Conservation (phyloP, 2,888 invertebrate genomes). For the Caenorhabditis angaria region DNA sequence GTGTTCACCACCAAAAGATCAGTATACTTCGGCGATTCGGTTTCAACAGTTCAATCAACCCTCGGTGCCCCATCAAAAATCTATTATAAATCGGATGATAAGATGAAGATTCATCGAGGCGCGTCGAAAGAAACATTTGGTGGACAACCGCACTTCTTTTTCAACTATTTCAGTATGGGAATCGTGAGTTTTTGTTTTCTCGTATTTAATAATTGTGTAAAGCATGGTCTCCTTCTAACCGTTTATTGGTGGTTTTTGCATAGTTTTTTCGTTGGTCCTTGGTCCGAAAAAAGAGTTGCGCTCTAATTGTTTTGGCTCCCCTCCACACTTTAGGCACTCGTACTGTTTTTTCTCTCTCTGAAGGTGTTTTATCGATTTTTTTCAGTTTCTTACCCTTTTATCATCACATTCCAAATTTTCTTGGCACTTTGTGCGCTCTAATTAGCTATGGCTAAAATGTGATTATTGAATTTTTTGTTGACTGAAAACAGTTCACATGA, state of each 20-base stretch:
- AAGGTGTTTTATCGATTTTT: no score
- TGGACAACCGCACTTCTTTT: conserved; percentile 89
- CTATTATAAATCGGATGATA: conserved; percentile 97
- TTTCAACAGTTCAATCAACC: conserved; percentile 80
- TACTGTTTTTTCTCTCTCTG: not conserved
- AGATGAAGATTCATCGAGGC: conserved; percentile 79
- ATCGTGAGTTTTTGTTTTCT: conserved; percentile 78
- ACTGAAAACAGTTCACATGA: no score
- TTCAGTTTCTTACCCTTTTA: no score
- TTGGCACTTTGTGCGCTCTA: not conserved
- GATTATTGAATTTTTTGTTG: no score
- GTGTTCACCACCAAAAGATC: conserved; percentile 22
- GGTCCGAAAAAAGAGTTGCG: no score
- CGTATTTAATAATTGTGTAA: not conserved
- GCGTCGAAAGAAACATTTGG: conserved; percentile 32
- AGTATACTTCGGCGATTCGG: conserved; percentile 47
- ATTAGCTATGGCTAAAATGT: no score
- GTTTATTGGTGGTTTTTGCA: not conserved
- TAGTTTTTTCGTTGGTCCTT: not conserved
- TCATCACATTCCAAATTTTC: not conserved
- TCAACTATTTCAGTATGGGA: conserved; percentile 95
- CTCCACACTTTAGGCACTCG: not conserved
- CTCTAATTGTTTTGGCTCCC: no score
- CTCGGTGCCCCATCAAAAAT: conserved; percentile 90
- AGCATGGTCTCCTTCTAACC: not conserved